Evolutionary conservation across 2,797 vertebrate genomes (phyloP).

Genomic region (Alca torda): DNA sequence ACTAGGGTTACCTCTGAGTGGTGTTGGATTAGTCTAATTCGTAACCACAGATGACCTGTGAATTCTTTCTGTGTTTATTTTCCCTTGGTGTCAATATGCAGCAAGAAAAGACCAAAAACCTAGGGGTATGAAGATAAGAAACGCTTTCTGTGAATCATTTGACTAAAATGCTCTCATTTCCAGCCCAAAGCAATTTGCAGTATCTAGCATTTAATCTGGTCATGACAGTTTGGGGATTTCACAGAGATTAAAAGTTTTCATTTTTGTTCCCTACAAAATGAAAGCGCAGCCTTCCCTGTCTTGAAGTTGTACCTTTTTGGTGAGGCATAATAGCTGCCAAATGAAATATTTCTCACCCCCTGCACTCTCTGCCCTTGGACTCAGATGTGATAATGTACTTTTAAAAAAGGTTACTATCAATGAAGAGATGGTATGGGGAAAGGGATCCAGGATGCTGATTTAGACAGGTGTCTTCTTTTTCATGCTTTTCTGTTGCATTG

Average conservation of each 20-base stretch:
- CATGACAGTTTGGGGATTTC: neutral
- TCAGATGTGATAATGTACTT: neutral
- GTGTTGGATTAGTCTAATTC: neutral
- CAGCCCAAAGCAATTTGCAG: neutral
- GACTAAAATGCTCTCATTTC: neutral
- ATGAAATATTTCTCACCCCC: neutral
- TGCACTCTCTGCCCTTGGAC: neutral
- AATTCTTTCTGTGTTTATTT: neutral
- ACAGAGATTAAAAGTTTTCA: neutral
- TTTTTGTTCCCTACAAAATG: neutral
- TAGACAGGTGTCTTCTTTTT: neutral
- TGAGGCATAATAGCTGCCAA: neutral
- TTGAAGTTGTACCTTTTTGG: neutral
- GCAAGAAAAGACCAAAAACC: neutral
- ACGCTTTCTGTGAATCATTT: neutral
- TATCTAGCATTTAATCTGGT: neutral
- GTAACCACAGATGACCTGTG: neutral
- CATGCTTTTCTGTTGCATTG: neutral
- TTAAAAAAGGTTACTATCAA: neutral
- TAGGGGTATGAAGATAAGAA: neutral
- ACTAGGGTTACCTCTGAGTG: neutral
- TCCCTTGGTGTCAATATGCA: fast-evolving
- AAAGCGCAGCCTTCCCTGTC: neutral
- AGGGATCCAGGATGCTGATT: neutral
- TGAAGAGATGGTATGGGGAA: neutral